Conservation (phyloP, 2,888 invertebrate genomes). For the Ctena decussata region DNA sequence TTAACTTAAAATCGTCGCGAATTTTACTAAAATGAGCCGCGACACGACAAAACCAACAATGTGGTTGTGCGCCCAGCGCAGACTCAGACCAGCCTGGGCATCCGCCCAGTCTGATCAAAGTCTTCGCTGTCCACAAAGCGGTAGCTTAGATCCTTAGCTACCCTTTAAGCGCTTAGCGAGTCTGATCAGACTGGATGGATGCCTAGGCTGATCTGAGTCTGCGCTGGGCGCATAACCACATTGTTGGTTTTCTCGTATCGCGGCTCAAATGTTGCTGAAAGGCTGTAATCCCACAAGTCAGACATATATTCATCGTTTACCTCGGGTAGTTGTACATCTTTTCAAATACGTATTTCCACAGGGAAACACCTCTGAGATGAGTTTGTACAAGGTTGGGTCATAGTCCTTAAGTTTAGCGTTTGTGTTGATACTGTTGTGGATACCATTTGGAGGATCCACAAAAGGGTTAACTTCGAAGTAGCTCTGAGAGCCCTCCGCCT, state of each 20-base stretch:
- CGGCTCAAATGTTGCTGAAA: not conserved
- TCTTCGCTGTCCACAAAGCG: too few species aligned
- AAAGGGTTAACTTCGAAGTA: slow-evolving; percentile 22
- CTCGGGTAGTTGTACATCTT: slow-evolving; percentile 19
- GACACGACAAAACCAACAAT: too few species aligned
- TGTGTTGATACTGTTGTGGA: slow-evolving; percentile 20
- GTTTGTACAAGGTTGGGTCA: slow-evolving; percentile 14
- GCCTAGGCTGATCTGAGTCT: too few species aligned
- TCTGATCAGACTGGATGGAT: too few species aligned
- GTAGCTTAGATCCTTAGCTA: too few species aligned
- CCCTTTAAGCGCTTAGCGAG: too few species aligned
- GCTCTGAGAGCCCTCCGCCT: slow-evolving; percentile 42
- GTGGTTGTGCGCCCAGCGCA: too few species aligned
- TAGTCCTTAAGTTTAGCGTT: slow-evolving; percentile 1
- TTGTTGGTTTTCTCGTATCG: not conserved
- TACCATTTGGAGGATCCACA: not conserved
- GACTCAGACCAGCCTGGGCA: too few species aligned
- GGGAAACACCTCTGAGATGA: slow-evolving; percentile 25
- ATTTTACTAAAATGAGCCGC: too few species aligned
- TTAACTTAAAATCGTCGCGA: too few species aligned
- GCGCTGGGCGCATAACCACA: not conserved
- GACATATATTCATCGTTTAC: not conserved
- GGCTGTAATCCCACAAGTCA: not conserved
- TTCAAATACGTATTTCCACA: slow-evolving; percentile 28
- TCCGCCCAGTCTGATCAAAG: too few species aligned